Evolutionary conservation across 2,888 invertebrate genomes (phyloP), one percentile per base, ranked within the genome.

Genomic region (Xestobium rufovillosum): DNA sequence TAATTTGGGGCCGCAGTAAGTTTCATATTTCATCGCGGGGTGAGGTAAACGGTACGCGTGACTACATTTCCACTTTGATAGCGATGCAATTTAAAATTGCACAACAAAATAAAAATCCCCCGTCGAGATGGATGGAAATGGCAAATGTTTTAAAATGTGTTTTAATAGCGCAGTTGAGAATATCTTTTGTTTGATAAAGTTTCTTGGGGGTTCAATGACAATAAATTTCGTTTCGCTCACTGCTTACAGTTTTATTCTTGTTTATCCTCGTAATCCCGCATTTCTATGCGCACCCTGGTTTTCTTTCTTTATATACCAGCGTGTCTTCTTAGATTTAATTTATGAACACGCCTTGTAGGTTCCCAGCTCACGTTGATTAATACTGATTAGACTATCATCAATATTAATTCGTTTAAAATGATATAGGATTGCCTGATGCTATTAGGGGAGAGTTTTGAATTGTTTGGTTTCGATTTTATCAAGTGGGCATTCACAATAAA

Each of bases 381-480:
- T 49, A 45, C 48, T 48, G 47, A 43, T 49, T 51, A 49, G 31
- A 38, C 35, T 44, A 48, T 45, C 51, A 54, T 54, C 49, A 51
- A 54, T 54, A 52, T 50, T 52, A 49, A 51, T 54, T 52, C 46
- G 45, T 43, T 43, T 38, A 31, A 16, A 19, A 41, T 26, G 31
- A 38, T 38, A 14, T 29, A 37, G 31, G 38, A 37, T 37, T 33
- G 16, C 13, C 16, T 31, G 31, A 31, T 30, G 34, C 31, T 10
- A 19, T 15, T 27, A 25, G 10, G 6, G 27, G n/a, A 27, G 11
- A 14, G 34, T 12, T 13, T 11, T 13, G 11, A 14, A 29, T 31
- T 32, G 36, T 43, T 41, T 38, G 41, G 38, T 43, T 42, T 42
- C 39, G 42, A 42, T 42, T 42, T 42, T 32, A 40, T 40, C 42